Conservation (phyloP, 2,113 vertebrate genomes). For the Passerina amoena region DNA sequence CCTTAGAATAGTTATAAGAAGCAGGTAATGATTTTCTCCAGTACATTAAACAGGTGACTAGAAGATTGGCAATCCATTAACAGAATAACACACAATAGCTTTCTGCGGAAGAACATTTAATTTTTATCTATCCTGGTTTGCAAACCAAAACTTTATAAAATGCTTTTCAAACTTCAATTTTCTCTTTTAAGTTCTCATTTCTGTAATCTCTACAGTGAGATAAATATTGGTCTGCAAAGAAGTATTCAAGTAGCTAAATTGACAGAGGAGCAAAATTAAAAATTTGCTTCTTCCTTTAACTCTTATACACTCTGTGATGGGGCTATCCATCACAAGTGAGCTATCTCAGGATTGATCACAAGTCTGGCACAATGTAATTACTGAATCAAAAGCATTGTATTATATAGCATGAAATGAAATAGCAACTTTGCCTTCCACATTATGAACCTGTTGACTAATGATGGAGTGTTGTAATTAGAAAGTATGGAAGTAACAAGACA, state of each 20-base stretch:
- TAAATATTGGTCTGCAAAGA: slow-evolving; percentile 42
- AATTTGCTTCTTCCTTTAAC: slow-evolving; percentile 38
- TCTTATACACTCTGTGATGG: background rate
- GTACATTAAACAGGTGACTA: slow-evolving; percentile 29
- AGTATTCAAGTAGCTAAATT: slow-evolving; percentile 9
- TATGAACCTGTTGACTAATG: slow-evolving; percentile 64
- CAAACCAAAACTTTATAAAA: slow-evolving; percentile 38
- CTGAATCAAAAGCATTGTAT: slow-evolving; percentile 61
- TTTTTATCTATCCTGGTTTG: slow-evolving; percentile 1
- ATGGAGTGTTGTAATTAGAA: slow-evolving; percentile 69
- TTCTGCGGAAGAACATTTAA: background rate
- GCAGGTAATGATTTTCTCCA: slow-evolving; percentile 30
- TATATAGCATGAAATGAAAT: slow-evolving; percentile 68
- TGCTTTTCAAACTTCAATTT: background rate
- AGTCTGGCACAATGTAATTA: slow-evolving; percentile 64
- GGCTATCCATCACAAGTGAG: slow-evolving; percentile 62
- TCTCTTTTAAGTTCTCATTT: slow-evolving; percentile 26
- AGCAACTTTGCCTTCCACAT: slow-evolving; percentile 43
- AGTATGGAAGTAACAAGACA: slow-evolving; percentile 49
- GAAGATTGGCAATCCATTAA: slow-evolving; percentile 31
- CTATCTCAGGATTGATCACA: slow-evolving; percentile 66
- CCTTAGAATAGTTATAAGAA: background rate
- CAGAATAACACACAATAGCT: background rate
- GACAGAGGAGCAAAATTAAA: slow-evolving; percentile 55
- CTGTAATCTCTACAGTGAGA: slow-evolving; percentile 45